Percentiles rank a stretch among this genome's conserved stretches.
Conservation (phyloP, 2,113 vertebrate species). For the Murina feae region DNA sequence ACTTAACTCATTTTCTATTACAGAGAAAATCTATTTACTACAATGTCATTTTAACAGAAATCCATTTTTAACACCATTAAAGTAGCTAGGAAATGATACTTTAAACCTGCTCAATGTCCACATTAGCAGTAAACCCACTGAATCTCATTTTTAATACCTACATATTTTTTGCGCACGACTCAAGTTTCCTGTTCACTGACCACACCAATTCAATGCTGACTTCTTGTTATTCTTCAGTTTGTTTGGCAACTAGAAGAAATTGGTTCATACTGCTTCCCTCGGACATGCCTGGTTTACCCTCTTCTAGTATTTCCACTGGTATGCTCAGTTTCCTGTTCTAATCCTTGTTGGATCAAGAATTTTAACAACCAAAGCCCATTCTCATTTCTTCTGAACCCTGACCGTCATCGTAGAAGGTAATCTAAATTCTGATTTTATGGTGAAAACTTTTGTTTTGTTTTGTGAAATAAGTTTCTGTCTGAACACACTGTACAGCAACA, state of each 20-base stretch:
- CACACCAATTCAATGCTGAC: not conserved
- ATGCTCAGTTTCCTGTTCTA: not conserved
- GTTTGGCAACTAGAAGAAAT: not conserved
- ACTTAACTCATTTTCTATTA: slow-evolving; percentile 26
- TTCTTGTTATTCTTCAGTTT: slow-evolving; percentile 23
- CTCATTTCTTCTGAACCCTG: not conserved
- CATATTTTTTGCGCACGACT: not conserved
- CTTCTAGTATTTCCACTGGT: not conserved
- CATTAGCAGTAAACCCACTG: not conserved
- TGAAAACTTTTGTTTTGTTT: not conserved
- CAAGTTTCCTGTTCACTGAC: slow-evolving; percentile 37
- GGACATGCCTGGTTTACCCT: not conserved
- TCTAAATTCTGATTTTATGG: not conserved
- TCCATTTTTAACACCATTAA: not conserved
- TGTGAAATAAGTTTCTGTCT: not conserved
- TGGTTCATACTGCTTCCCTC: not conserved
- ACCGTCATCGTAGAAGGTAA: not conserved
- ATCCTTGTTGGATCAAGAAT: slow-evolving; percentile 25
- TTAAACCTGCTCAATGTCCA: not conserved
- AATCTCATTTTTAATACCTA: not conserved
- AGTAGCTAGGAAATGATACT: not conserved
- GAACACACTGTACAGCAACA: not conserved
- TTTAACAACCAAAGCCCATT: not conserved
- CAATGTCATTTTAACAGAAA: not conserved
- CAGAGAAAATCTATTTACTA: not conserved